phyloP scores from a whole-genome alignment of 2,888 invertebrate species.

The Hirtodrosophila duncani region DNA sequence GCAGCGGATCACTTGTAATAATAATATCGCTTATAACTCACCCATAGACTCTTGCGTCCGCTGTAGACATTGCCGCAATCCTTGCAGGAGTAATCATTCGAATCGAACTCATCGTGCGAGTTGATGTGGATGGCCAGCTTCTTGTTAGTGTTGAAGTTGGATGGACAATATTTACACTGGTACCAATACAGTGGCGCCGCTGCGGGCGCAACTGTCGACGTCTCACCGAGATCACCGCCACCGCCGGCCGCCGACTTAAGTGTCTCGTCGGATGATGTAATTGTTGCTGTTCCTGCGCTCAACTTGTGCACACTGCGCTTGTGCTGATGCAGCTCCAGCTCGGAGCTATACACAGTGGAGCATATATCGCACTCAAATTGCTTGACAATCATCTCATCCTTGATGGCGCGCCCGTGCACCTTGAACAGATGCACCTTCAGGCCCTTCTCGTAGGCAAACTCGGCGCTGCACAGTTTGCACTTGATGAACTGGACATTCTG shows the following conservation, averaged over 20 bases:
- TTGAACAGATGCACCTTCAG: conserved; percentile 78
- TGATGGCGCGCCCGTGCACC: conserved; percentile 75
- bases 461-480: conserved; percentile 77
- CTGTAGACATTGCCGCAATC: conserved; percentile 79
- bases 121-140: conserved; percentile 78
- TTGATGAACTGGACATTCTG: conserved; percentile 78
- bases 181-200: conserved; percentile 75
- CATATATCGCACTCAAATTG: conserved; percentile 78
- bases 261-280: conserved; percentile 7
- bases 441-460: conserved; percentile 78
- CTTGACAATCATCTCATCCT: conserved; percentile 76
- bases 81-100: conserved; percentile 78
- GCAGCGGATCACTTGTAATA: not conserved
- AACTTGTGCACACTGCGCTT: conserved; percentile 74
- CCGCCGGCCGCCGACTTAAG: conserved; percentile 2
- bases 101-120: conserved; percentile 78
- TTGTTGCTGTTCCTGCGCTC: conserved; percentile 30
- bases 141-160: conserved; percentile 78
- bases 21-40: too few relatives aligned
- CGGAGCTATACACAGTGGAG: conserved; percentile 76
- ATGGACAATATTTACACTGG: conserved; percentile 78
- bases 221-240: conserved; percentile 18
- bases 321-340: conserved; percentile 75
- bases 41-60: conserved; percentile 78
- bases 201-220: conserved; percentile 1